Base-by-base conservation (phyloP, 2,113 vertebrate genomes). In the Oreochromis spilurus region DNA sequence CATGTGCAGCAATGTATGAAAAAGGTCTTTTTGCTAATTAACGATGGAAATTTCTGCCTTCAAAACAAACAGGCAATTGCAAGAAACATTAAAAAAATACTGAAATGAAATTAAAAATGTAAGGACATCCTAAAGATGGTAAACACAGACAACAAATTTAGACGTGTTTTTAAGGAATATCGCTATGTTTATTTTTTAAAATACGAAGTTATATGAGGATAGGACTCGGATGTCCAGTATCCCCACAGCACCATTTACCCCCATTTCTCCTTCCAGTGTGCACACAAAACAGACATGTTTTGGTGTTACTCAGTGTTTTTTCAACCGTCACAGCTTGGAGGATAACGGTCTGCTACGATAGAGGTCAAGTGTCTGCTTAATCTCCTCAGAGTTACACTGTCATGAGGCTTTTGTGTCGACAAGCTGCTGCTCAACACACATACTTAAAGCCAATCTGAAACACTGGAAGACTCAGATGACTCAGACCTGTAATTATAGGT, bases 361-460 rank as follows among this genome's bases (percentile, higher is more conserved):
- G 80, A 81, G 87, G 88, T 93, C 86, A 89, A 75, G 31, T 87
- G 58, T 89, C 82, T 79, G 48, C 40, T 85, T 91, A 90, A 92
- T 92, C 93, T 88, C 36, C 50, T 54, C 8, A 7, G 16, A 52
- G 58, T 70, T 83, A 8, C 52, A 34, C 38, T 75, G 81, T 57
- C 57, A 86, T 62, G 45, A 84, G 43, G 72, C 24, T 87, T 87
- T 87, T 93, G 62, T 84, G 62, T 75, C 34, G 19, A 60, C 31
- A 81, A 52, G 36, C 84, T 77, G 34, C 86, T 84, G 48, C 9
- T 72, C 26, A 31, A 58, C 72, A 24, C 40, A 70, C 40, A 60
- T 14, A 84, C 43, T 78, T 38, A 43, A 72, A 78, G n/a, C 29
- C 79, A 53, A 34, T 80, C 36, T n/a, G 36, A 72, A 50, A 53